phyloP scores from a whole-genome alignment of 2,113 vertebrate species.

The Emydura subglobosa region DNA sequence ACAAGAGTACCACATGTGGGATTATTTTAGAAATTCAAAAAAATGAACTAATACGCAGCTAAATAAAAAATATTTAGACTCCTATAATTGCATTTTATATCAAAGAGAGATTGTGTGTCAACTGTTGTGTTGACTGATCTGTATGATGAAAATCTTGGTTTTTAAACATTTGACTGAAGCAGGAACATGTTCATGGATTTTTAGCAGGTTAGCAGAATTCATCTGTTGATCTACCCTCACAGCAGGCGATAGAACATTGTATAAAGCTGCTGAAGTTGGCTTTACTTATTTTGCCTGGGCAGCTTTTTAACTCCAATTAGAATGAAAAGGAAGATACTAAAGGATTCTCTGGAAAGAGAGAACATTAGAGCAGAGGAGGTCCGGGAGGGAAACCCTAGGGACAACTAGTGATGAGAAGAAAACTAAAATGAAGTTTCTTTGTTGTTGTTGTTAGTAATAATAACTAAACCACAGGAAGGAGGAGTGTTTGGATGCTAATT shows the following conservation, averaged over 20 bases:
- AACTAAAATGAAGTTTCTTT: neutral
- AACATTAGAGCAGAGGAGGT: neutral
- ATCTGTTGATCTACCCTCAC: neutral
- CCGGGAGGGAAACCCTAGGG: neutral
- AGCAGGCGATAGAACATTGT: neutral
- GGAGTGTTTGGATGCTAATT: neutral
- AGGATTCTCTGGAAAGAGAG: neutral
- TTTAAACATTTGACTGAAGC: neutral
- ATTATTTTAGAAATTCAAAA: neutral
- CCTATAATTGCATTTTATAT: accelerated
- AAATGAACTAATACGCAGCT: neutral
- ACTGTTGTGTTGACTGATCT: accelerated
- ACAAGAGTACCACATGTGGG: neutral
- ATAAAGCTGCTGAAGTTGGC: neutral
- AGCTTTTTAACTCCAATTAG: neutral
- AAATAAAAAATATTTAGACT: accelerated
- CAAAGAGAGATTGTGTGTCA: neutral
- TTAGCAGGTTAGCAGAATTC: neutral
- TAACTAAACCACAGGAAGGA: neutral
- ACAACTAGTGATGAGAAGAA: neutral
- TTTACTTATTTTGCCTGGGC: neutral
- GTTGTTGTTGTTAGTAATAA: neutral
- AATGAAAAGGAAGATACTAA: neutral
- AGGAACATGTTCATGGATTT: neutral
- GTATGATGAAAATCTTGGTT: neutral